These are phyloP conservation scores for Dermolepida albohirtum DNA, from an alignment of 2,888 invertebrate genomes.

Conservation along the genomic window DNA sequence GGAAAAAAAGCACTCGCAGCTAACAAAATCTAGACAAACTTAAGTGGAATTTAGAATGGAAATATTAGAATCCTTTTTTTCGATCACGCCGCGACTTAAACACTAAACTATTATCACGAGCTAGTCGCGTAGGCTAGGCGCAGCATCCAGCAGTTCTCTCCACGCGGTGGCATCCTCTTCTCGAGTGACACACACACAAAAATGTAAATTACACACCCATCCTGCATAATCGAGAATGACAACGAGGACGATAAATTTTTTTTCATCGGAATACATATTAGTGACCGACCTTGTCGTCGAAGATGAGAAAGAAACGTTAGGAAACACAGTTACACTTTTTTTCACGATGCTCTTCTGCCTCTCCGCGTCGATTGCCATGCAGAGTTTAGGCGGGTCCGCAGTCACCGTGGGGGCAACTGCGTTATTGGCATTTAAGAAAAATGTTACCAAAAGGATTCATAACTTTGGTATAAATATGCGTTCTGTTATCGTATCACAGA, in stretches of 20 bases:
- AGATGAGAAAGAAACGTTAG: slow-evolving; percentile 16
- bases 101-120: neutral
- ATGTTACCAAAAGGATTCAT: slow-evolving; percentile 38
- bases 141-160: neutral
- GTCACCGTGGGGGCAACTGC: slow-evolving; percentile 22
- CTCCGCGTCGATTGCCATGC: neutral
- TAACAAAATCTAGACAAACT: too few relatives aligned
- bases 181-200: slow-evolving; percentile 35
- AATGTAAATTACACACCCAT: slow-evolving; percentile 38
- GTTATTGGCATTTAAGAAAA: slow-evolving; percentile 36
- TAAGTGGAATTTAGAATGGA: too few relatives aligned
- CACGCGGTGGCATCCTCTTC: slow-evolving; percentile 5
- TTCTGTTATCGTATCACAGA: slow-evolving; percentile 13
- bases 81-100: neutral
- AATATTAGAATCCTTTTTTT: too few relatives aligned
- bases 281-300: slow-evolving; percentile 23
- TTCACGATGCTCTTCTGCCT: slow-evolving; percentile 1
- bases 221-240: slow-evolving; percentile 34
- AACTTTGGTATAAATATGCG: slow-evolving; percentile 38
- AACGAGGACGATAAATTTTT: slow-evolving; percentile 29
- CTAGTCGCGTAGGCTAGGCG: slow-evolving; percentile 9
- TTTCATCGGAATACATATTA: slow-evolving; percentile 20
- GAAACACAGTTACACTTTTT: slow-evolving; percentile 34
- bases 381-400: slow-evolving; percentile 19
- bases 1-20: too few relatives aligned